Base-by-base conservation (phyloP, 2,888 invertebrate species). In the Synanthedon tipuliformis region DNA sequence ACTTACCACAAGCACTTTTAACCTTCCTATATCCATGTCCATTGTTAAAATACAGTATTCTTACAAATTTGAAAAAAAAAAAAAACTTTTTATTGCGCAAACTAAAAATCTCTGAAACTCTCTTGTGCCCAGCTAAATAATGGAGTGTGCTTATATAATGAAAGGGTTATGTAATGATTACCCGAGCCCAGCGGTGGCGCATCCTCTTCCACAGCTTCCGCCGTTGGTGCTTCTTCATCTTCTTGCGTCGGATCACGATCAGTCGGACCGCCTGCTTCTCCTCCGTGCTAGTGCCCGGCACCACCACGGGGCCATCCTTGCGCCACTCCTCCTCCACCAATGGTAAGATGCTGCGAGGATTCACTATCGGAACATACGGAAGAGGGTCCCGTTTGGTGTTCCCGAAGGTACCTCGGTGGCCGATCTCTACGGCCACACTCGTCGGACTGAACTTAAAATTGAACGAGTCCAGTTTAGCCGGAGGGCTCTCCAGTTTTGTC, bases 171-270 rank as follows among this genome's bases (percentile, higher is more conserved):
- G 10, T 34, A 34, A 34, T 54, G 57, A 74, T 78, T 59, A 89
- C 89, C 78, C 93, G 93, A 1, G 91, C 92, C 91, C 93, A 93
- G 57, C 90, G 89, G 73, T 91, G 92, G 65, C 92, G 92, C 93
- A 95, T 94, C 65, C 88, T 90, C 71, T 93, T 95, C 59, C 94
- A 89, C 53, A 95, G 81, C 77, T 96, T 96, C 73, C 81, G 92
- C 50, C 93, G 81, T 73, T 95, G 93, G 69, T 96, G 96, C 64
- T 93, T 95, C 75, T 92, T 95, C 94, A 97, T 96, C 80, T 96
- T 96, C 53, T 90, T 90, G 51, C 92, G 87, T 51, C 96, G 88
- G 41, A 95, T 95, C 0, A 93, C 92, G 59, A 95, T 92, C 55
- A 95, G 76, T 52, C 93, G 85, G 0, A 89, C 90, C 0, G 95